These are phyloP conservation scores for Euglossa dilemma DNA, from an alignment of 1,140 invertebrate species.

Conservation along the genomic window DNA sequence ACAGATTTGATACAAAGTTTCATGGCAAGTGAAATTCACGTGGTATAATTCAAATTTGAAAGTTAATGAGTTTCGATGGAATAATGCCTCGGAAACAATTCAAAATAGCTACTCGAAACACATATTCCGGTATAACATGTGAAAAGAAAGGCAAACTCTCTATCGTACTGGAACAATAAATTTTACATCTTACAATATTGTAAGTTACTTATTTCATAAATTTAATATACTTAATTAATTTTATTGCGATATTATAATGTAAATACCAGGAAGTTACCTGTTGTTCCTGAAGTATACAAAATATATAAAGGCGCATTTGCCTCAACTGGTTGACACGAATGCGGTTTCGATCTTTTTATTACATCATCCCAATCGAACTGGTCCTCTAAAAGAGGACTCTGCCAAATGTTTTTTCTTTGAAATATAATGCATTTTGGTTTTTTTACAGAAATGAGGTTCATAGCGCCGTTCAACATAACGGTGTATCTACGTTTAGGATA, in stretches of 20 bases:
- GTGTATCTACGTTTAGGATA: slow-evolving; percentile 87
- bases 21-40: background rate
- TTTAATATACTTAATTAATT: background rate
- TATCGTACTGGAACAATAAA: no score
- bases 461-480: slow-evolving; percentile 92
- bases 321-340: slow-evolving; percentile 92
- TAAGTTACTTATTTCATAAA: background rate
- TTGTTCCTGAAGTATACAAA: slow-evolving; percentile 96
- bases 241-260: background rate
- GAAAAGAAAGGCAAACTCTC: background rate
- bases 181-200: background rate
- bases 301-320: slow-evolving; percentile 96
- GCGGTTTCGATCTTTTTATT: slow-evolving; percentile 84
- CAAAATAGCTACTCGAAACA: background rate
- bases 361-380: slow-evolving; percentile 92
- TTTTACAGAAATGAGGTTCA: slow-evolving; percentile 87
- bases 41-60: background rate
- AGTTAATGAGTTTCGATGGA: background rate
- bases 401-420: slow-evolving; percentile 87
- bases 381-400: slow-evolving; percentile 84
- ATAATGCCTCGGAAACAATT: background rate
- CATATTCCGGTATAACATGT: background rate
- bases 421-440: slow-evolving; percentile 91
- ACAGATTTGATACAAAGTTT: background rate
- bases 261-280: slow-evolving; percentile 81